Base-by-base conservation (phyloP, 1,140 invertebrate species). In the Temnothorax curvispinosus region DNA sequence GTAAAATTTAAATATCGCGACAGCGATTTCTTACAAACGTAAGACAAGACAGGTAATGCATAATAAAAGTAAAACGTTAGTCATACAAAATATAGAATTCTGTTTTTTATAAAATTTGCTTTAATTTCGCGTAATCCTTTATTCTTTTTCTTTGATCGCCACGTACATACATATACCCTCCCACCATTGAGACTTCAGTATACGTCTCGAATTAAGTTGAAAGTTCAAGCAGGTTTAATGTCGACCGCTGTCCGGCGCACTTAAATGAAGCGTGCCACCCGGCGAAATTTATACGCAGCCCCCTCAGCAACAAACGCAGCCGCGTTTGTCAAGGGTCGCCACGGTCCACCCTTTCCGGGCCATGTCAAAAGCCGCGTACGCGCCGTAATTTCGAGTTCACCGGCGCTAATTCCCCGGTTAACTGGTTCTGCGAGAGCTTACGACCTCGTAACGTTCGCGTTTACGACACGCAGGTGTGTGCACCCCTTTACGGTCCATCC, bases 401-500 rank as follows among this genome's bases (percentile, higher is more conserved):
- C 74, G 84, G 85, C 76, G 87, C 91, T 92, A 91, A 92, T 92
- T 92, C 87, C 86, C 88, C 88, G 87, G 80, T 90, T 91, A 91
- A 91, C 90, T 85, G 88, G 78, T 89, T 90, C 88, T 85, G 75
- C 67, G 54, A 82, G 41, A 82, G 67, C 80, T 82, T 82, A 82
- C 80, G 80, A 54, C n/a, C 67, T 74, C 80, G 52, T 82, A 82
- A 82, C 32, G 52, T 67, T 18, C 82, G 87, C 89, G 88, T 85
- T 90, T 85, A 91, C 85, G 86, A 87, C 72, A 90, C 38, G 69
- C 89, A 90, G 90, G 88, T 92, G 89, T 90, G 80, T 75, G 50
- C 47, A 87, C 75, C n/a, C 80, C 86, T 89, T 89, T 89, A 89
- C 41, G 56, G 56, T 77, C 27, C 82, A 78, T 78, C 60, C 82